Base-by-base conservation (phyloP, 1,140 invertebrate species). In the Pachyrhynchus sulphureomaculatus region DNA sequence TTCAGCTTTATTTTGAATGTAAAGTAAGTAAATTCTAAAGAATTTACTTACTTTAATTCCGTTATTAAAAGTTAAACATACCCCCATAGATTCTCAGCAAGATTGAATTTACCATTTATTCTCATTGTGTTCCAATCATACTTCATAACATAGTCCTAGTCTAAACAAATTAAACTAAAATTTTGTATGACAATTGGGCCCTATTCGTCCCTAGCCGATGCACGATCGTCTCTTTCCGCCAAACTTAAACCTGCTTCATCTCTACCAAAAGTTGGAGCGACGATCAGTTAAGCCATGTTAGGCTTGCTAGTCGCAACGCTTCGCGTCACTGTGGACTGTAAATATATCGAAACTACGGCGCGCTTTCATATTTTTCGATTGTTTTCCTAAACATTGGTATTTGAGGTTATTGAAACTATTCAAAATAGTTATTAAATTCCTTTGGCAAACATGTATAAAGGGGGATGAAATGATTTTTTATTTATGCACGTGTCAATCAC, bases 181-280 rank as follows among this genome's bases (percentile, higher is more conserved):
- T 26, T 26, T 26, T 26, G 24, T 3, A 4, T 26, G 24, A 26
- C 24, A 26, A 26, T 51, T 51, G 47, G 47, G 37, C 37, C 23
- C 51, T 54, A 45, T 59, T 15, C 56, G 56, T 17, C 47, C 56
- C 24, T n/a, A 23, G 15, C 26, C 56, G 55, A 58, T 37, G n/a
- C 39, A n/a, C 21, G 39, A 32, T 51, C 57, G 58, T 32, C 48
- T 32, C 37, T 61, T 45, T 61, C 58, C 58, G 56, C 23, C 29
- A 23, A 53, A 61, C 45, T 61, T 61, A 62, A 56, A 58, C 58
- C 39, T 49, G 60, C 60, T 59, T 60, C 61, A 65, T 61, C 63
- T 49, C 23, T 48, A 33, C 52, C 45, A 34, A 52, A 63, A 53
- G 47, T 53, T 53, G 57, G 41, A 47, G 37, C 48, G 52, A 48